These are phyloP conservation scores for Eulemur macaco DNA, from an alignment of 2,113 vertebrate species.

Conservation along the genomic window DNA sequence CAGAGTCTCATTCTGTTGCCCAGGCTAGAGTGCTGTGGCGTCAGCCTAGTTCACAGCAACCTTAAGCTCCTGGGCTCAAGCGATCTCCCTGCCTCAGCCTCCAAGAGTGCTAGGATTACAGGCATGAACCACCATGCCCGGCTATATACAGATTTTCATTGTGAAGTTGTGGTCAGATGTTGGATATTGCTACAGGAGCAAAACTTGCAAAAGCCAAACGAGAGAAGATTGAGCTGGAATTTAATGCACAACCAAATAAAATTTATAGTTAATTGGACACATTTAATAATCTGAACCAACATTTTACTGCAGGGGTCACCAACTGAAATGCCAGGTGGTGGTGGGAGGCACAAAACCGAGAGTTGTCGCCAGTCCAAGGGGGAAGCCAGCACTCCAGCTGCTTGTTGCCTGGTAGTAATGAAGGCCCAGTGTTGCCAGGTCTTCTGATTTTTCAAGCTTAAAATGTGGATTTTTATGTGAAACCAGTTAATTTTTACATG, in stretches of 20 bases:
- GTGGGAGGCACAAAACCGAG: not conserved
- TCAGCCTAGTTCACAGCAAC: no score
- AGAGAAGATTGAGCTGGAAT: not conserved
- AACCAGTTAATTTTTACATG: slow-evolving; percentile 28
- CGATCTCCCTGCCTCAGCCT: no score
- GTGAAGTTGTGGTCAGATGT: not conserved
- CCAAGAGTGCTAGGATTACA: no score
- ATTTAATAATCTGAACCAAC: not conserved
- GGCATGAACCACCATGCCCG: no score
- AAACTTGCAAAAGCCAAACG: not conserved
- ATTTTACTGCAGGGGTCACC: not conserved
- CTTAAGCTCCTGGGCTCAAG: no score
- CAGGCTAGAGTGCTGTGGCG: no score
- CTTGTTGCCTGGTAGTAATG: not conserved
- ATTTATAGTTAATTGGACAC: not conserved
- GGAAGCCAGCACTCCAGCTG: not conserved
- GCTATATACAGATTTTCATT: not conserved
- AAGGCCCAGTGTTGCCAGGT: not conserved
- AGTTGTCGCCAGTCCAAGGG: not conserved
- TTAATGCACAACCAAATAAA: not conserved
- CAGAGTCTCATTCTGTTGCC: no score
- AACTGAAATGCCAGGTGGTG: not conserved
- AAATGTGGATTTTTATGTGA: slow-evolving; percentile 44
- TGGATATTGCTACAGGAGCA: not conserved
- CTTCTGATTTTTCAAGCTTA: not conserved